These are phyloP conservation scores for Tokudaia muenninki DNA, from an alignment of 2,797 vertebrate species.

Conservation along the genomic window DNA sequence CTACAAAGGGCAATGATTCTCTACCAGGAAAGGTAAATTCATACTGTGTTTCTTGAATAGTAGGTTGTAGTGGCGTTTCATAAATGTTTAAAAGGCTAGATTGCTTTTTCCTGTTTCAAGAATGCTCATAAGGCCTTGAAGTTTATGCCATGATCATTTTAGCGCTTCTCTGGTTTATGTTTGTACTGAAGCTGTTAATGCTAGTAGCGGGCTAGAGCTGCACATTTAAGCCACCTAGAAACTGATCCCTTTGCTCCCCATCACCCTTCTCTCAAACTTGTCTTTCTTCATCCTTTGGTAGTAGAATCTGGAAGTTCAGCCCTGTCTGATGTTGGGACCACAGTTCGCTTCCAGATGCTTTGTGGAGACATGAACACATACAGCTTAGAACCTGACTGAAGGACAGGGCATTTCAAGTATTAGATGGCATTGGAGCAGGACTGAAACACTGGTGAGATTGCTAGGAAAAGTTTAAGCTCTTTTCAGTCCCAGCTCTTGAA, in stretches of 20 bases:
- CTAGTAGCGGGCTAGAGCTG: not conserved
- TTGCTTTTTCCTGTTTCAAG: conserved; percentile 1
- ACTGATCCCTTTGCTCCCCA: not conserved
- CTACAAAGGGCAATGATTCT: not conserved
- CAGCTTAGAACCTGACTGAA: conserved; percentile 27
- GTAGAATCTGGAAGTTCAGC: not conserved
- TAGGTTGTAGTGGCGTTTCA: conserved; percentile 10
- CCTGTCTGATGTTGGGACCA: not conserved
- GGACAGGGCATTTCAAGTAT: not conserved
- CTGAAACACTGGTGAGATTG: not conserved
- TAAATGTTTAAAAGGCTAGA: conserved; percentile 35
- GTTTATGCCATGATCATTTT: not conserved
- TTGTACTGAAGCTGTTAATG: conserved; percentile 3
- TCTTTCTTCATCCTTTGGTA: not conserved
- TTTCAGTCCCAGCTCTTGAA: not conserved
- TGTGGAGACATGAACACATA: not conserved
- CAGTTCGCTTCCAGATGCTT: not conserved
- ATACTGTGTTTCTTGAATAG: conserved; percentile 13
- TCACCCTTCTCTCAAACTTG: not conserved
- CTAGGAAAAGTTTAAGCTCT: conserved; percentile 6
- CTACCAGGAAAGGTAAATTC: conserved; percentile 21
- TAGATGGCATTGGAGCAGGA: not conserved
- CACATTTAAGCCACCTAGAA: not conserved
- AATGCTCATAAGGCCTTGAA: conserved; percentile 27
- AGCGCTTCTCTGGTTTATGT: conserved; percentile 28